These are phyloP conservation scores for Drosophila willistoni DNA, from an alignment of 1,140 invertebrate species.

Conservation along the genomic window DNA sequence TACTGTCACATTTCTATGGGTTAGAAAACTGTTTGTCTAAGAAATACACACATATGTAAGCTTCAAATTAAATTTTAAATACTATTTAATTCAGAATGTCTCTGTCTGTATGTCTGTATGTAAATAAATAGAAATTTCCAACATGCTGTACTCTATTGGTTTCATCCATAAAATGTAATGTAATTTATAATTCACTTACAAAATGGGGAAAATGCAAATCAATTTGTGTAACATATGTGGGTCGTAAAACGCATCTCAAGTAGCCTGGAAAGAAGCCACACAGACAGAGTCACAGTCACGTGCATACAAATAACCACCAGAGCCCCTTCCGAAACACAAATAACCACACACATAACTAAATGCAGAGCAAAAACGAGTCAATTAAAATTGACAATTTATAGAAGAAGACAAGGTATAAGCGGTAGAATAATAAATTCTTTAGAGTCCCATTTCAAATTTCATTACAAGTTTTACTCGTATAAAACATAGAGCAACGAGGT, in stretches of 20 bases:
- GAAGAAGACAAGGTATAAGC: background rate
- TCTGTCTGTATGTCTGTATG: background rate
- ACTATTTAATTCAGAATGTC: background rate
- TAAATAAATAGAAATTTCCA: background rate
- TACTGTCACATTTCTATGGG: no score
- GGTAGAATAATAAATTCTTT: background rate
- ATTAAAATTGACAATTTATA: constrained; percentile 55
- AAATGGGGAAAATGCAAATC: constrained; percentile 19
- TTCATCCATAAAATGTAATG: constrained; percentile 9
- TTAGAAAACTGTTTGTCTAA: no score
- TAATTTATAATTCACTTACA: constrained; percentile 19
- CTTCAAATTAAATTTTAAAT: constrained; percentile 3
- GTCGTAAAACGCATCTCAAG: constrained; percentile 16
- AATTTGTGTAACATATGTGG: constrained; percentile 12
- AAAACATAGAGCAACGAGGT: constrained; percentile 28
- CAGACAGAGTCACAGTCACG: no score
- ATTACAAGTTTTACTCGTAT: constrained; percentile 31
- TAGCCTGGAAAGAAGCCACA: background rate
- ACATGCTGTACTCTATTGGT: background rate
- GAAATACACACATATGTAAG: background rate
- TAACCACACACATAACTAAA: background rate
- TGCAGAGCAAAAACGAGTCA: constrained; percentile 39
- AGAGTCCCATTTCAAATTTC: constrained; percentile 24
- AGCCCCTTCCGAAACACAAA: background rate
- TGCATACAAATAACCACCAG: no score